Evolutionary conservation across 1,140 invertebrate species (phyloP), one percentile per base, ranked within the genome.

Genomic region (Procambarus clarkii): DNA sequence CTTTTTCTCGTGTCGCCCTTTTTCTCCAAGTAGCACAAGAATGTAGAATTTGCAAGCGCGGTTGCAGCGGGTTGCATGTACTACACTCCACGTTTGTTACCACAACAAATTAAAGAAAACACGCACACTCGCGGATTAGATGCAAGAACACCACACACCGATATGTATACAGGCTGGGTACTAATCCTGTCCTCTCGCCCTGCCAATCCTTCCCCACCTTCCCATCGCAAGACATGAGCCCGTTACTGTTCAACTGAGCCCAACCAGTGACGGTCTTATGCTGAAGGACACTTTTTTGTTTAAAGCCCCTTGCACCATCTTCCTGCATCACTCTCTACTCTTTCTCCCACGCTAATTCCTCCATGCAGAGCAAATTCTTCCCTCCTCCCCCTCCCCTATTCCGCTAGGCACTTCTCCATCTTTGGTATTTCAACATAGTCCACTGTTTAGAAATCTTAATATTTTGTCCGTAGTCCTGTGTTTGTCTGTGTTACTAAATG

Each of bases 201-300:
- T 45, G 58, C 58, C 71, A 48, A n/a, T 48, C 2, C 1, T 15
- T 4, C 46, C 60, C 21, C 8, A 0, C 13, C 4, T 13, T 54
- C 8, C 8, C 8, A 9, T 9, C 4, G 50, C 8, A 8, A n/a
- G 24, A 46, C 50, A 74, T 11, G 48, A 77, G 74, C 21, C 71
- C 71, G 84, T 77, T 54, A 50, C 84, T 86, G 84, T 54, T 86
- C 34, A 8, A 24, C 84, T 86, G 84, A 86, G 84, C 85, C 74
- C 85, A n/a, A 86, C 54, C 85, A 76, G 74, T 44, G n/a, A 58
- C 85, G 44, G 48, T 11, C 74, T 44, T 24, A 86, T 77, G 85
- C 48, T 79, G 48, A 79, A 48, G 4, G 69, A 5, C 4, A 8
- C 69, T 18, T 60, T 24, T 3, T 44, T 60, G 11, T 48, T 48